Evolutionary conservation across 2,113 vertebrate species (phyloP), one percentile per base, ranked within the genome.

Genomic region (Phoenicopterus ruber): DNA sequence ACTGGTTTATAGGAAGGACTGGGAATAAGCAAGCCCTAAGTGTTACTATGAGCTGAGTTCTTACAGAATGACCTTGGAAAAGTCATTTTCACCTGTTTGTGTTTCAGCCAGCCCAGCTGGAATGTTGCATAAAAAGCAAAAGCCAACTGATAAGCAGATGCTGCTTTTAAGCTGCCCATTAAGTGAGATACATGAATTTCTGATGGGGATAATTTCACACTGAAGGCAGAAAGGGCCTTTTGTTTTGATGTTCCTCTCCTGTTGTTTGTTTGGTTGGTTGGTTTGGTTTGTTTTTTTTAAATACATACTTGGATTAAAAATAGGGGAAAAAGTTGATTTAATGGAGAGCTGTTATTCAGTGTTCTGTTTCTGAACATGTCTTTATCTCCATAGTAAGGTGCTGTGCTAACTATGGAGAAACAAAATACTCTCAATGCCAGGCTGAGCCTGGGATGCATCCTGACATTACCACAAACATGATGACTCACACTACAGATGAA

Each of bases 1-100:
- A 31, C 4, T 69, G 83, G 7, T 2, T 89, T 94, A 17, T 29
- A 52, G 49, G 76, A 91, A 93, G 16, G 32, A 70, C 62, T 58
- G 49, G 66, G n/a, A 82, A 92, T 69, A 70, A 63, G 42, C 61
- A 91, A 86, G 32, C 7, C 29, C 24, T 44, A 59, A 83, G 18
- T 59, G 55, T 58, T 81, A 40, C 38, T 24, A 24, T 26, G 78
- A 90, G 38, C 70, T 36, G n/a, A 67, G 59, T 91, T 93, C 50
- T 55, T 70, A 49, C 42, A 88, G 65, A 86, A 62, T 86, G 74
- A 95, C 96, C 91, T 97, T 96, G 94, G 58, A 84, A 90, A 94
- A 91, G 86, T 94, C 22, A 91, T 90, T 91, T 96, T 94, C 79
- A 97, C 95, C 91, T 96, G 86, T 86, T 49, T 84, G 65, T 94